phyloP scores from a whole-genome alignment of 2,113 vertebrate genomes.

The Hydrochoerus hydrochaeris region DNA sequence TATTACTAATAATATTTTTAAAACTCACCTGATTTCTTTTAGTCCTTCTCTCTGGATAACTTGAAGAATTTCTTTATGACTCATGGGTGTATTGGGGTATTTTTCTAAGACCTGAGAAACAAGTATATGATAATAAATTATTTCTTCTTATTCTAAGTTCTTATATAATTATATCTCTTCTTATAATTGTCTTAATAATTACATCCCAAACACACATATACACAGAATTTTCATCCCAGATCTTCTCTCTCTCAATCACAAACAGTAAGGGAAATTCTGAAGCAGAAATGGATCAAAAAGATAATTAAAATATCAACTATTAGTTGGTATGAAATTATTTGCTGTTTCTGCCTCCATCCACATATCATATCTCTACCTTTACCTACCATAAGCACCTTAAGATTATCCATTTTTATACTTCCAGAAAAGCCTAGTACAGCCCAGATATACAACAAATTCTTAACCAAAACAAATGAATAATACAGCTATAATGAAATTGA shows the following conservation, averaged over 20 bases:
- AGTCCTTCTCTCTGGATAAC: constrained; percentile 98
- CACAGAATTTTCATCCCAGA: constrained; percentile 29
- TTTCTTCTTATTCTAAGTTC: constrained; percentile 45
- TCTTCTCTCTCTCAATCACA: constrained; percentile 46
- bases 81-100: constrained; percentile 99
- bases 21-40: constrained; percentile 97
- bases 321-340: constrained; percentile 29
- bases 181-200: constrained; percentile 50
- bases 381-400: neutral
- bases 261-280: constrained; percentile 25
- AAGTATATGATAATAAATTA: constrained; percentile 76
- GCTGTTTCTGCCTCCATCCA: neutral
- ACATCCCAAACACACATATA: constrained; percentile 35
- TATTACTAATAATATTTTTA: constrained; percentile 53
- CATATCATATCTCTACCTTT: neutral
- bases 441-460: neutral
- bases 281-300: constrained; percentile 40
- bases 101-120: constrained; percentile 96
- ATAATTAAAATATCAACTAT: neutral
- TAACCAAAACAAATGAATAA: constrained; percentile 54
- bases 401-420: constrained; percentile 40
- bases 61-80: constrained; percentile 99
- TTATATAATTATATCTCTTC: constrained; percentile 2
- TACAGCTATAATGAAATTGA: constrained; percentile 28
- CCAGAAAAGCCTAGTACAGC: neutral